Evolutionary conservation across 53 echinoderm and acorn worm species (phyloP), one percentile per base, ranked within the genome.

Genomic region (Crossaster papposus): DNA sequence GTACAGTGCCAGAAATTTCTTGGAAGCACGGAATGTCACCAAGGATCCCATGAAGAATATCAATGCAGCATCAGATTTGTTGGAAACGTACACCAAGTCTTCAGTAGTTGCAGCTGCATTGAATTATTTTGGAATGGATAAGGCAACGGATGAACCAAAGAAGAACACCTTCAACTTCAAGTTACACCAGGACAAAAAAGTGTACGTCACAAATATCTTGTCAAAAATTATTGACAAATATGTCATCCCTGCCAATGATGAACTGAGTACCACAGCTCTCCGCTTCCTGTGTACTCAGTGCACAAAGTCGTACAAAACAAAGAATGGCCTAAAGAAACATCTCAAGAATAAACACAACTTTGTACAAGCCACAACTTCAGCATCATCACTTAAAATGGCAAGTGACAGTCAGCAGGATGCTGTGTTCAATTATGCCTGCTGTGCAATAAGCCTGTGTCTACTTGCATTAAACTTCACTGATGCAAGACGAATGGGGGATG

Each of bases 91-190:
- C 80, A 91, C 91, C 0, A 91, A 79, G n/a, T 83, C 94, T 0
- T 83, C 87, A 14, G 79, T 94, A 0, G 52, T 90, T 35, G 89
- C 92, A 30, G 92, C 95, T 17, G 92, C 90, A 36, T 78, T 94
- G 88, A 81, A 90, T 4, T 92, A 72, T 62, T 94, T 94, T 89
- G 89, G 89, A 7, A 78, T 90, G 80, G 29, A 92, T 11, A 70
- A 53, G 35, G 14, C 38, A 36, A 15, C 33, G 35, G 91, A 63
- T 84, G 91, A 88, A 15, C 89, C 89, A 31, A 82, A 92, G 10
- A 71, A 91, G 44, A 81, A 95, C 50, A 23, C 13, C 0, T 81
- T 95, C 31, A 23, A 72, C 23, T 53, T 88, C 9, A 11, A 64
- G n/a, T 31, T 65, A 14, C 89, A 95, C 81, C 72, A 84, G 4